These are phyloP conservation scores for Artemia sinica DNA, from an alignment of 2,888 invertebrate genomes.

Conservation along the genomic window DNA sequence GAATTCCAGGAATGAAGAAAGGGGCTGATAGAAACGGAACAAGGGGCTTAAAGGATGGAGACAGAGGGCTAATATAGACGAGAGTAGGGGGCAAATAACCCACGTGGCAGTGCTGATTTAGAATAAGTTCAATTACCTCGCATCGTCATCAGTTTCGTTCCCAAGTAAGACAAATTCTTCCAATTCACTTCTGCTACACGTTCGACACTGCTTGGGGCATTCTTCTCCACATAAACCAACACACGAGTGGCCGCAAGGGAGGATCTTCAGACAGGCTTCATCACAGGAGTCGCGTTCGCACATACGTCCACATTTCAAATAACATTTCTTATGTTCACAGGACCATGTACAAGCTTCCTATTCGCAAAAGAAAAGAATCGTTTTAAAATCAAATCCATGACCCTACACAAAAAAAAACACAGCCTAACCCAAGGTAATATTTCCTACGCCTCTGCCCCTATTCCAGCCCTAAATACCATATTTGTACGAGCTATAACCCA, in stretches of 20 bases:
- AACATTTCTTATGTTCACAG: slow-evolving; percentile 30
- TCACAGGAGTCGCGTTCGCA: slow-evolving; percentile 31
- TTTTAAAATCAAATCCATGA: too few relatives aligned
- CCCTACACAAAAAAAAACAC: too few relatives aligned
- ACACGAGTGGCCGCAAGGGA: slow-evolving; percentile 48
- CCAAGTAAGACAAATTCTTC: slow-evolving; percentile 35
- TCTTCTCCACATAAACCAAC: slow-evolving; percentile 49
- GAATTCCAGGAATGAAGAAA: too few relatives aligned
- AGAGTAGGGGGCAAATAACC: too few relatives aligned
- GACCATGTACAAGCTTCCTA: slow-evolving; percentile 21
- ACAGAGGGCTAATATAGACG: too few relatives aligned
- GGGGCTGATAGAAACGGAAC: too few relatives aligned
- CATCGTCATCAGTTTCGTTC: slow-evolving; percentile 39
- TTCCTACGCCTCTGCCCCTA: too few relatives aligned
- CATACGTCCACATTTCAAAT: slow-evolving; percentile 30
- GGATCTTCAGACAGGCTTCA: slow-evolving; percentile 29
- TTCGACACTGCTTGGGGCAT: slow-evolving; percentile 43
- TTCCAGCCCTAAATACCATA: too few relatives aligned
- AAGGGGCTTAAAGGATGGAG: too few relatives aligned
- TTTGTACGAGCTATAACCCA: too few relatives aligned
- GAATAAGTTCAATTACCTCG: slow-evolving; percentile 31
- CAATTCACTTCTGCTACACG: slow-evolving; percentile 35
- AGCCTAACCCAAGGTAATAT: too few relatives aligned
- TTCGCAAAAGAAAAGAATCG: not conserved
- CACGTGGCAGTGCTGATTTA: too few relatives aligned